These are phyloP conservation scores for Brachionus manjavacas DNA, from an alignment of 1,140 invertebrate genomes.

Conservation along the genomic window DNA sequence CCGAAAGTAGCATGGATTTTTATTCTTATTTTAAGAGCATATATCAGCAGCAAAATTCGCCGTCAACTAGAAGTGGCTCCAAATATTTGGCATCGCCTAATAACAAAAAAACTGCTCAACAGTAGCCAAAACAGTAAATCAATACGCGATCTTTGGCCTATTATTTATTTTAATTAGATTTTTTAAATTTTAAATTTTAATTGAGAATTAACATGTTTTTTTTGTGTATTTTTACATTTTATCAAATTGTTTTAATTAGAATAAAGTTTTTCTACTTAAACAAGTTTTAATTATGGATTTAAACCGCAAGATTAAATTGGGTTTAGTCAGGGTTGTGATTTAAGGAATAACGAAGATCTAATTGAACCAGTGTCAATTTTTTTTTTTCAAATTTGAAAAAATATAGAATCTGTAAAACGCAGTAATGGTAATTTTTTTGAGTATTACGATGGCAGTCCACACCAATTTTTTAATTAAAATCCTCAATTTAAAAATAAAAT, in stretches of 20 bases:
- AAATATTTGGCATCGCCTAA: neutral
- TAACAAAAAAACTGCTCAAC: neutral
- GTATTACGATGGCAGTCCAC: no score
- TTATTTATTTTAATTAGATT: slow-evolving; percentile 5
- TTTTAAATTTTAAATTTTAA: neutral
- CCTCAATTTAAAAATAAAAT: no score
- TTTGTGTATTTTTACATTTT: neutral
- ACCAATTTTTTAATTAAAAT: no score
- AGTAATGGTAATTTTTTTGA: no score
- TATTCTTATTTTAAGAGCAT: slow-evolving; percentile 27
- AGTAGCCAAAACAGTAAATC: neutral
- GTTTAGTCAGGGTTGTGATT: no score
- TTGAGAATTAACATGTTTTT: neutral
- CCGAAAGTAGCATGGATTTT: neutral
- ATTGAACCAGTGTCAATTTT: no score
- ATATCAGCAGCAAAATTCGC: neutral
- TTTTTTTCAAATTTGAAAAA: no score
- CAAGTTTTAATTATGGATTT: neutral
- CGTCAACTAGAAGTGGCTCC: neutral
- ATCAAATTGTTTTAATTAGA: slow-evolving; percentile 17
- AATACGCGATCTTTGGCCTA: neutral
- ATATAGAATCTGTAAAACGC: no score
- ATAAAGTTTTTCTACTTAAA: neutral
- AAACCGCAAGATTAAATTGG: neutral
- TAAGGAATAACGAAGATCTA: no score